phyloP scores from a whole-genome alignment of 2,797 vertebrate genomes.

The Tarsius wallacei region DNA sequence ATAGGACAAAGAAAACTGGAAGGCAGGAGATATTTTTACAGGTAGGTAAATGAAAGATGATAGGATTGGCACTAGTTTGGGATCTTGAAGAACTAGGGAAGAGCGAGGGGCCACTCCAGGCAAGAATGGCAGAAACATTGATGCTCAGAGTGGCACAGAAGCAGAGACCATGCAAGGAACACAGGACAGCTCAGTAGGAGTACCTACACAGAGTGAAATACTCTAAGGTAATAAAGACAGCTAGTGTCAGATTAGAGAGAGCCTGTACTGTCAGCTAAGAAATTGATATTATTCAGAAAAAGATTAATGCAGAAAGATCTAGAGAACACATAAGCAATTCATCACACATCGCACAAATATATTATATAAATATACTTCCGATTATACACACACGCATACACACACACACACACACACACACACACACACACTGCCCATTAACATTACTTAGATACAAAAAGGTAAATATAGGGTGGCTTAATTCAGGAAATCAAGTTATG shows the following conservation, averaged over 20 bases:
- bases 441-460: background rate
- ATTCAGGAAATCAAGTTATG: background rate
- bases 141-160: background rate
- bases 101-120: background rate
- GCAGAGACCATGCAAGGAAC: accelerated
- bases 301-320: background rate
- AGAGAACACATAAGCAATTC: background rate
- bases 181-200: background rate
- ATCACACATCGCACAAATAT: background rate
- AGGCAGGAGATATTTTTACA: background rate
- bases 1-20: background rate
- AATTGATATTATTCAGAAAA: background rate
- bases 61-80: background rate
- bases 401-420: no score
- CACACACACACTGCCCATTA: background rate
- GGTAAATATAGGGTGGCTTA: background rate
- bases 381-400: background rate
- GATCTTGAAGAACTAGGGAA: background rate
- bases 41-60: background rate
- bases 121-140: background rate
- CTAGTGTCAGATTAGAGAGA: background rate
- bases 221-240: background rate
- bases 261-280: background rate
- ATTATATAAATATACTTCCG: background rate
- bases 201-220: background rate